Conservation (phyloP, 2,113 vertebrate genomes). For the Otocyon megalotis region DNA sequence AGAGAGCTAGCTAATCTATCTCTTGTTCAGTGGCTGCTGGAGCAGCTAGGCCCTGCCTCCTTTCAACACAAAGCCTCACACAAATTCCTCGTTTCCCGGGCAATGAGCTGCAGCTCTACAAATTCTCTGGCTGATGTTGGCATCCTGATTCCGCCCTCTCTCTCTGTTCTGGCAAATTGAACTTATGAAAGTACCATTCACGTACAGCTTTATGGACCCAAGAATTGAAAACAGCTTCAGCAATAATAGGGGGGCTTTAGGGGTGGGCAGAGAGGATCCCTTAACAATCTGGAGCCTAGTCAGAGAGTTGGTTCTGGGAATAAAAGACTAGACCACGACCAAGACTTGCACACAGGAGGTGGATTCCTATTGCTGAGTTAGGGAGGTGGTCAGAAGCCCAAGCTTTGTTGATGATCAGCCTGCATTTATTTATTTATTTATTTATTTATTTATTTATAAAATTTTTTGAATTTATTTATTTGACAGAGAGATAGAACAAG, state of each 20-base stretch:
- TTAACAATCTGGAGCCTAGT: background rate
- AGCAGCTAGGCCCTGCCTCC: constrained; percentile 43
- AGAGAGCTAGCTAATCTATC: constrained; percentile 68
- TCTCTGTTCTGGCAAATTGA: background rate
- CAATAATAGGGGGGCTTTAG: background rate
- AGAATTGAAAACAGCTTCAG: background rate
- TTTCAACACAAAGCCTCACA: constrained; percentile 71
- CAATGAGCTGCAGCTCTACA: constrained; percentile 1
- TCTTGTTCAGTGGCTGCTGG: constrained; percentile 60
- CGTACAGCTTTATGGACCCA: background rate
- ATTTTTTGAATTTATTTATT: no score
- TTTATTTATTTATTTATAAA: no score
- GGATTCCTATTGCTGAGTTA: background rate
- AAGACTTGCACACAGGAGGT: background rate
- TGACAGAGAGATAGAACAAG: no score
- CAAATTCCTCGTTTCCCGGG: constrained; percentile 79
- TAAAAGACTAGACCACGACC: background rate
- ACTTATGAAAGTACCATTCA: background rate
- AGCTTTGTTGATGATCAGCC: background rate
- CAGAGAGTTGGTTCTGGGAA: background rate
- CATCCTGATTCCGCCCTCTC: background rate
- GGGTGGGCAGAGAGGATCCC: background rate
- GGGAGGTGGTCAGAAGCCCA: background rate
- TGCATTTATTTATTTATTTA: background rate
- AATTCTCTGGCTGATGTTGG: constrained; percentile 3